Conservation (phyloP, 2,888 invertebrate species). For the Pristionchus entomophagus region DNA sequence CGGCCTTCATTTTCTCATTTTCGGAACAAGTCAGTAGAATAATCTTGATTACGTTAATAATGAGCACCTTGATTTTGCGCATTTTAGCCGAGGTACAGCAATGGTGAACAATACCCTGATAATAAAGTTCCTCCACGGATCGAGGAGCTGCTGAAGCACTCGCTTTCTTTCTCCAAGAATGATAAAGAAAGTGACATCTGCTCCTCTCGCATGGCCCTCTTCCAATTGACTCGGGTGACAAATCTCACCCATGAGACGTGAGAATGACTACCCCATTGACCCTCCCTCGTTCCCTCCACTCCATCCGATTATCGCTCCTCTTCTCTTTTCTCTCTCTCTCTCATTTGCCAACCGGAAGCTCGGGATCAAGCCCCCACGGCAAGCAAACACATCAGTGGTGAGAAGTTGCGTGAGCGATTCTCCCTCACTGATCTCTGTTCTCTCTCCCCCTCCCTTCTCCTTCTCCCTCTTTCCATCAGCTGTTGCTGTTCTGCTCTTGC, state of each 20-base stretch:
- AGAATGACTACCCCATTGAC: slow-evolving; percentile 23
- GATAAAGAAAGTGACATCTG: slow-evolving; percentile 15
- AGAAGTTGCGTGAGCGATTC: slow-evolving; percentile 28
- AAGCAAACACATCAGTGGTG: slow-evolving; percentile 5
- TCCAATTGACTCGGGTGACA: slow-evolving; percentile 19
- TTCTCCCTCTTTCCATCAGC: not conserved
- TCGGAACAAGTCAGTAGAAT: not conserved
- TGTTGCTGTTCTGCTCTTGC: slow-evolving; percentile 11
- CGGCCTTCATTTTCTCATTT: not conserved
- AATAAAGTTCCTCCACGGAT: not conserved
- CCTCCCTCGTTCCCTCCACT: not conserved
- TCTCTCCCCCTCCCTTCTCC: not conserved
- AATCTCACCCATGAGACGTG: slow-evolving; percentile 38
- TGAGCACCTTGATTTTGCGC: too few species aligned
- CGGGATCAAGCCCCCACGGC: not conserved
- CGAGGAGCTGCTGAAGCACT: not conserved
- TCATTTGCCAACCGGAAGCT: slow-evolving; percentile 18
- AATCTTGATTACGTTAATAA: too few species aligned
- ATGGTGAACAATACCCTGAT: not conserved
- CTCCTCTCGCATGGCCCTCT: not conserved
- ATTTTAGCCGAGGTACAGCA: not conserved
- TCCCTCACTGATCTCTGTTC: slow-evolving; percentile 12
- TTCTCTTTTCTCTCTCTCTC: not conserved
- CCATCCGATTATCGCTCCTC: slow-evolving; percentile 7
- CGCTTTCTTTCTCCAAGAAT: not conserved